These are phyloP conservation scores for Caenorhabditis zanzibari DNA, from an alignment of 2,888 invertebrate genomes.

Conservation along the genomic window DNA sequence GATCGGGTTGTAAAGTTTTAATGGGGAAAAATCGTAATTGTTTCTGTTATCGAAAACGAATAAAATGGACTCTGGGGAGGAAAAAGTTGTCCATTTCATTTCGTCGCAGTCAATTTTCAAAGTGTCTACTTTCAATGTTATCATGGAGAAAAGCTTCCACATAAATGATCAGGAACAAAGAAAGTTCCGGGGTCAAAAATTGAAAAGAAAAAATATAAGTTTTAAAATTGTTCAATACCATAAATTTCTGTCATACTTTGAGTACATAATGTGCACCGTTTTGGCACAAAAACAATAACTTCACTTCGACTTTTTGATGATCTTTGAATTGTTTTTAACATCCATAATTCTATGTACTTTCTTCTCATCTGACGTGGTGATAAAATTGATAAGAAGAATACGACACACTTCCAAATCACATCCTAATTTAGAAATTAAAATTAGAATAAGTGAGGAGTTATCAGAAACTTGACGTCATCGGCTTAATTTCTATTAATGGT, in stretches of 20 bases:
- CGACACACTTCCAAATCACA: not conserved
- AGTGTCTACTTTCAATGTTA: slow-evolving; percentile 17
- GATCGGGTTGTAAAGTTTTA: slow-evolving; percentile 16
- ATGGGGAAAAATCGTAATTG: not conserved
- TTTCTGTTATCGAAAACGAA: not conserved
- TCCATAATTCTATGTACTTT: slow-evolving; percentile 9
- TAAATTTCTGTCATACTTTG: not conserved
- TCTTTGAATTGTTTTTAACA: slow-evolving; percentile 30
- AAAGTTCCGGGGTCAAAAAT: slow-evolving; percentile 9
- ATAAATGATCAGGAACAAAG: slow-evolving; percentile 34
- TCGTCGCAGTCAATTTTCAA: slow-evolving; percentile 22
- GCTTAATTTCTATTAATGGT: slow-evolving; percentile 18
- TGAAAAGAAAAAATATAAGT: not conserved
- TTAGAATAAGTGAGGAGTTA: slow-evolving; percentile 1
- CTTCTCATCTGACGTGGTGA: slow-evolving; percentile 16
- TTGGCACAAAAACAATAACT: not conserved
- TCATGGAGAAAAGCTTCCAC: slow-evolving; percentile 7
- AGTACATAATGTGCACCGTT: not conserved
- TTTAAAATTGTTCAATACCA: no score
- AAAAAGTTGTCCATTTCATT: slow-evolving; percentile 11
- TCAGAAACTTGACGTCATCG: slow-evolving; percentile 29
- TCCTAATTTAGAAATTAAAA: slow-evolving; percentile 28
- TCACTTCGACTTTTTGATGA: not conserved
- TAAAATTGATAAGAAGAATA: slow-evolving; percentile 27
- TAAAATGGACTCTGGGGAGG: slow-evolving; percentile 17